Evolutionary conservation across 2,888 invertebrate genomes (phyloP).

Genomic region (Ophion ellenae): DNA sequence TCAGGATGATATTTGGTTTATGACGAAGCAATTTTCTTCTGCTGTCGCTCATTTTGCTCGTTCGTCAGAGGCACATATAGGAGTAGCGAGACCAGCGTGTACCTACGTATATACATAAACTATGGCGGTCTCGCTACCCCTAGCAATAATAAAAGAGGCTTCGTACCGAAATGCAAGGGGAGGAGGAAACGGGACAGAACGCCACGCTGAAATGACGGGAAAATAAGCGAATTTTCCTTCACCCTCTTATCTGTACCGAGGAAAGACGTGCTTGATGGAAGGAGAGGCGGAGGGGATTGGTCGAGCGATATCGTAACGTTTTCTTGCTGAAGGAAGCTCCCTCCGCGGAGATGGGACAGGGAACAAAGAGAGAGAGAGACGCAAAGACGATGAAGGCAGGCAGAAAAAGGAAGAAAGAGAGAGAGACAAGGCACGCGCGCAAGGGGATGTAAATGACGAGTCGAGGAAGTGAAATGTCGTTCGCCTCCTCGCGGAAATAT

Average conservation of each 20-base stretch:
- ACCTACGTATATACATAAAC: neutral
- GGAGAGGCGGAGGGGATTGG: constrained; percentile 39
- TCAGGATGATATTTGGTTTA: constrained; percentile 82
- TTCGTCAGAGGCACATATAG: constrained; percentile 8
- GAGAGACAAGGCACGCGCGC: constrained; percentile 59
- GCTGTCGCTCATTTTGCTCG: constrained; percentile 67
- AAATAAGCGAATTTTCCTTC: constrained; percentile 83
- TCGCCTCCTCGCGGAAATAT: constrained; percentile 81
- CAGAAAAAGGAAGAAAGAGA: constrained; percentile 2
- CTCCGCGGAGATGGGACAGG: constrained; percentile 14
- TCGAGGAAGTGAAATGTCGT: constrained; percentile 61
- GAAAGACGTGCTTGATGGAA: constrained; percentile 46
- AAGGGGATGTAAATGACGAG: constrained; percentile 64
- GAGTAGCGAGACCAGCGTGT: neutral
- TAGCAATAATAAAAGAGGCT: constrained; percentile 78
- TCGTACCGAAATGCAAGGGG: constrained; percentile 52
- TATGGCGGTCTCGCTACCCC: constrained; percentile 45
- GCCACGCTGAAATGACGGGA: constrained; percentile 82
- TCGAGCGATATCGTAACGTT: constrained; percentile 58
- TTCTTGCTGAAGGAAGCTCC: constrained; percentile 40
- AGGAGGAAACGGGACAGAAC: constrained; percentile 76
- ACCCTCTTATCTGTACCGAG: constrained; percentile 70
- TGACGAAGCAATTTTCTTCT: constrained; percentile 83
- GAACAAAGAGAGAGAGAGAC: constrained; percentile 22
- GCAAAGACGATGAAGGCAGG: neutral